Evolutionary conservation across 2,888 invertebrate species (phyloP), one percentile per base, ranked within the genome.

Genomic region (Lepidocyrtinus sp.): DNA sequence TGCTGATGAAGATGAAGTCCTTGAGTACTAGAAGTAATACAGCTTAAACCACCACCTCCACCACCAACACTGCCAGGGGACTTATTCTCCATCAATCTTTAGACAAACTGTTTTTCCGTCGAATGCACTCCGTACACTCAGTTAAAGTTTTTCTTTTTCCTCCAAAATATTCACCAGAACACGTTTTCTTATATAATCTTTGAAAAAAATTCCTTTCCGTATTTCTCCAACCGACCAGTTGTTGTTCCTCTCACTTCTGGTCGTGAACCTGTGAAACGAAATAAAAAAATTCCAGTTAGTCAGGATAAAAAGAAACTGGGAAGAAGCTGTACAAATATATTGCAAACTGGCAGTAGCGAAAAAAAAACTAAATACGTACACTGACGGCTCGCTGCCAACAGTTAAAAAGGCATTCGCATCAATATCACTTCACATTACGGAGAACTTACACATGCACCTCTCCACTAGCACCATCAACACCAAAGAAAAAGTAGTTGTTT

Each of bases 21-120:
- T 71, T 83, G 83, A 62, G 85, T 86, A 68, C 85, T 85, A 71
- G 86, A 86, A 71, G 82, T 86, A 55, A 86, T 86, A 65, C 82
- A 81, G 73, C 81, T 82, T 59, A 82, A 74, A 75, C 86, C 85
- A 75, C 84, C 84, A 64, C 82, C 81, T 72, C 83, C 83, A 68
- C 80, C 82, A 67, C 82, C 82, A 71, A 75, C 83, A 79, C 82
- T 82, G 81, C 86, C 86, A 46, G 86, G 85, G 59, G 86, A 86
- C 77, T 86, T 85, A 77, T 85, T 85, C 83, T 86, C 86, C 86
- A 86, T 86, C 75, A 82, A 79, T 77, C 69, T 76, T 71, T 73
- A 67, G 65, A 63, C 17, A 73, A 55, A 81, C 76, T 55, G 50
- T 72, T 22, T 76, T 45, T 72, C 50, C 17, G 1, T 2, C 17